A percentile compares a stretch with the other conserved stretches of the same genome.
phyloP scores from a whole-genome alignment of 2,113 vertebrate genomes.

The Epinephelus lanceolatus region DNA sequence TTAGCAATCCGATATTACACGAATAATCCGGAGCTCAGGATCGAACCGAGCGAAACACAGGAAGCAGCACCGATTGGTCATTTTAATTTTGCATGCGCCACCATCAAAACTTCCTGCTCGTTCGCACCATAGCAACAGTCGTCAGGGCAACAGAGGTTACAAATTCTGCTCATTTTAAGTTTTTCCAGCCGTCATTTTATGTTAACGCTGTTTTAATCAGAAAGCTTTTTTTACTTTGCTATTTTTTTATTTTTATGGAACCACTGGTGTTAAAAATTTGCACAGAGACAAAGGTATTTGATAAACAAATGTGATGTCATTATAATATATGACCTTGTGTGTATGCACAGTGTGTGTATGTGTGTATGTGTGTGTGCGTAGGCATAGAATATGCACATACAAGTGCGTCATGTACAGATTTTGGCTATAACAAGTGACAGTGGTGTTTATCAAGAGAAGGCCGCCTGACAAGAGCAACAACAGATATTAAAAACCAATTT shows the following conservation, averaged over 20 bases:
- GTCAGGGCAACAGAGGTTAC: conserved; percentile 72
- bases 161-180: conserved; percentile 25
- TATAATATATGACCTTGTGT: conserved; percentile 86
- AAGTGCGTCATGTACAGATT: conserved; percentile 52
- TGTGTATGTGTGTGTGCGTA: conserved; percentile 40
- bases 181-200: conserved; percentile 41
- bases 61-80: conserved; percentile 28
- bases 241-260: conserved; percentile 88
- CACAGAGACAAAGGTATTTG: conserved; percentile 86
- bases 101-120: conserved; percentile 54
- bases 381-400: conserved; percentile 55
- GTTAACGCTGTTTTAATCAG: conserved; percentile 81
- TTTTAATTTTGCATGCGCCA: conserved; percentile 54
- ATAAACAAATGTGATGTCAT: conserved; percentile 79
- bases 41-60: conserved; percentile 46
- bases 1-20: conserved; percentile 31
- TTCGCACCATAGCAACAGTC: conserved; percentile 42
- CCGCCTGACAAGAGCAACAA: neutral
- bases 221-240: conserved; percentile 54
- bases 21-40: conserved; percentile 33
- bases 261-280: conserved; percentile 97
- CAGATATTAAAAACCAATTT: conserved; percentile 2
- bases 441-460: conserved; percentile 2
- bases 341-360: conserved; percentile 77
- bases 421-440: conserved; percentile 49